Percentiles rank a stretch among this genome's conserved stretches.
Evolutionary conservation across 1,140 invertebrate species (phyloP).

Genomic region (Pseudomyrmex flavicornis): DNA sequence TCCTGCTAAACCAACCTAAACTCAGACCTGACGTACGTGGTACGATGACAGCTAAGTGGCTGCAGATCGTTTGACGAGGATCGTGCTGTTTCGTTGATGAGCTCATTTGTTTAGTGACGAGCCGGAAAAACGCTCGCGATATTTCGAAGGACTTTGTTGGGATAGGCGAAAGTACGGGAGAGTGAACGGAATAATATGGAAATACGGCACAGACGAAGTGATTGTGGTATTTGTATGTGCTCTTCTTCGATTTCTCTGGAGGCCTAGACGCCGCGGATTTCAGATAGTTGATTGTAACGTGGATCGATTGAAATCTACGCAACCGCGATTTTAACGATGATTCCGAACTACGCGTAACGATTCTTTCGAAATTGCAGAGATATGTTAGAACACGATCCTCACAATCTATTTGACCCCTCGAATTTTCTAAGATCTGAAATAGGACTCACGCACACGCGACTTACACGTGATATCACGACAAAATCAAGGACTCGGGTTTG

Average conservation of each 20-base stretch:
- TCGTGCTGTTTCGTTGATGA: constrained; percentile 54
- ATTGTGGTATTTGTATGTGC: constrained; percentile 29
- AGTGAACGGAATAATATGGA: constrained; percentile 32
- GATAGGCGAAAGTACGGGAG: background rate
- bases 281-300: background rate
- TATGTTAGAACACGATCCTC: background rate
- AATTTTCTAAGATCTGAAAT: background rate
- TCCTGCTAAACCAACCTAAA: background rate
- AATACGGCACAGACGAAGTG: constrained; percentile 36
- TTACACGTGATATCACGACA: too few species aligned
- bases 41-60: constrained; percentile 23
- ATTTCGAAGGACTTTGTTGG: background rate
- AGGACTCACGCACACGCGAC: too few species aligned
- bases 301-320: constrained; percentile 1
- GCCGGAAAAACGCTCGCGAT: background rate
- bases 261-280: background rate
- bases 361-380: background rate
- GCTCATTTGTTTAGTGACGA: constrained; percentile 49
- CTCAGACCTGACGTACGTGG: constrained; percentile 3
- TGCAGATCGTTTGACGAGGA: constrained; percentile 11
- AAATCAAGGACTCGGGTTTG: too few species aligned
- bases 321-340: background rate
- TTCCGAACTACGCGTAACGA: background rate
- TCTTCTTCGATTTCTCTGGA: constrained; percentile 6
- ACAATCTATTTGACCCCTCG: background rate